Conservation (phyloP, 2,888 invertebrate species). For the Allygus modestus region DNA sequence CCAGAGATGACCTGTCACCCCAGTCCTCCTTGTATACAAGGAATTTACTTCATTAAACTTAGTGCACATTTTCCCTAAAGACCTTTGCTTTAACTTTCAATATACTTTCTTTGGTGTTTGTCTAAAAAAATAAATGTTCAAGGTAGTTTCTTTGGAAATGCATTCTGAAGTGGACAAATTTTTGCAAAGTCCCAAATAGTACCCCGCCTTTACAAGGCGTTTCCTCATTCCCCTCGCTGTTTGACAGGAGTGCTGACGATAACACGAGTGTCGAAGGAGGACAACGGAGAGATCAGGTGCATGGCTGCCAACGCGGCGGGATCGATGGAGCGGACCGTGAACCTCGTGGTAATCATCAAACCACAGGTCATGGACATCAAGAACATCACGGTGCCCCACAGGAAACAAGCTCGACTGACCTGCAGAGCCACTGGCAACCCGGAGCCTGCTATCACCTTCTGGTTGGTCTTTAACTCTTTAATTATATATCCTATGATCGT, state of each 20-base stretch:
- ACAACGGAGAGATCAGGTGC: constrained; percentile 89
- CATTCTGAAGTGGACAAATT: no score
- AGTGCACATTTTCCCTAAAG: no score
- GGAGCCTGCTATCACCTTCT: constrained; percentile 86
- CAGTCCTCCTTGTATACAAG: no score
- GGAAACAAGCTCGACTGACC: constrained; percentile 81
- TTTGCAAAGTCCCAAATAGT: no score
- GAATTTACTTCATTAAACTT: no score
- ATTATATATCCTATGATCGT: constrained; percentile 1
- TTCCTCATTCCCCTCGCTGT: no score
- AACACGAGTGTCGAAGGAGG: constrained; percentile 81
- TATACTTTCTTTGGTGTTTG: no score
- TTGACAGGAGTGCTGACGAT: constrained; percentile 78
- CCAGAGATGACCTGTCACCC: no score
- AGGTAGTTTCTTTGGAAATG: no score
- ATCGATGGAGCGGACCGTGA: constrained; percentile 81
- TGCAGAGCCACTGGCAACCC: constrained; percentile 91
- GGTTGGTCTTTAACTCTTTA: constrained; percentile 69
- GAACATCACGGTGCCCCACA: constrained; percentile 83
- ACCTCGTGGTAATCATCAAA: constrained; percentile 85
- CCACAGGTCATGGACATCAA: constrained; percentile 88
- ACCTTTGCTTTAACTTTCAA: no score
- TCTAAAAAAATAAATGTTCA: no score
- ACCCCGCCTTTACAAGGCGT: no score
- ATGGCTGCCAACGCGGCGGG: constrained; percentile 89